phyloP scores from a whole-genome alignment of 2,113 vertebrate species.

The Danio rerio region DNA sequence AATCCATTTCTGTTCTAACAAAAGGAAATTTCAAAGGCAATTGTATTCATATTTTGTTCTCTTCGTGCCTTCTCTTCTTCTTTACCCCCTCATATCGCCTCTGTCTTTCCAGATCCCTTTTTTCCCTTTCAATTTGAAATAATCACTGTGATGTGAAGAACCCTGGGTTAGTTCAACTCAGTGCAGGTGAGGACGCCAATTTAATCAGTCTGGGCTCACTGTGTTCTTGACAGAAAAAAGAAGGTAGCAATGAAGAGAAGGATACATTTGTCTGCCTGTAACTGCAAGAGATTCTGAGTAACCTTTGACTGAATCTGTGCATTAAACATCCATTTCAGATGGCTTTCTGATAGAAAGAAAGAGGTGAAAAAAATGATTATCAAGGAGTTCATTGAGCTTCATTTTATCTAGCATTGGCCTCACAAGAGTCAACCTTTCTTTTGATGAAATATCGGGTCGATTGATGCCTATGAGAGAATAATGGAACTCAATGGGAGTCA shows the following conservation, averaged over 20 bases:
- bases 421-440: background rate
- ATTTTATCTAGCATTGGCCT: background rate
- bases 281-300: background rate
- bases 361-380: constrained; percentile 13
- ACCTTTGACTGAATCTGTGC: constrained; percentile 29
- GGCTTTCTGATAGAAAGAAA: constrained; percentile 39
- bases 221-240: background rate
- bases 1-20: constrained; percentile 1
- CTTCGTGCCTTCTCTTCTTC: background rate
- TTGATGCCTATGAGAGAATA: background rate
- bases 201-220: background rate
- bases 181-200: background rate
- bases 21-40: constrained; percentile 8
- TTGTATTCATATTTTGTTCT: background rate
- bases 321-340: constrained; percentile 31
- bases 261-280: constrained; percentile 10
- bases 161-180: constrained; percentile 7
- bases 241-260: constrained; percentile 2
- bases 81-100: background rate
- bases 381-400: background rate
- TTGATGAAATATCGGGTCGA: background rate
- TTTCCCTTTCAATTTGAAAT: constrained; percentile 12
- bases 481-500: constrained; percentile 1
- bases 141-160: background rate
- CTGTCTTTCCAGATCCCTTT: background rate